These are phyloP conservation scores for Seriola quinqueradiata DNA, from an alignment of 2,113 vertebrate species.

Conservation along the genomic window DNA sequence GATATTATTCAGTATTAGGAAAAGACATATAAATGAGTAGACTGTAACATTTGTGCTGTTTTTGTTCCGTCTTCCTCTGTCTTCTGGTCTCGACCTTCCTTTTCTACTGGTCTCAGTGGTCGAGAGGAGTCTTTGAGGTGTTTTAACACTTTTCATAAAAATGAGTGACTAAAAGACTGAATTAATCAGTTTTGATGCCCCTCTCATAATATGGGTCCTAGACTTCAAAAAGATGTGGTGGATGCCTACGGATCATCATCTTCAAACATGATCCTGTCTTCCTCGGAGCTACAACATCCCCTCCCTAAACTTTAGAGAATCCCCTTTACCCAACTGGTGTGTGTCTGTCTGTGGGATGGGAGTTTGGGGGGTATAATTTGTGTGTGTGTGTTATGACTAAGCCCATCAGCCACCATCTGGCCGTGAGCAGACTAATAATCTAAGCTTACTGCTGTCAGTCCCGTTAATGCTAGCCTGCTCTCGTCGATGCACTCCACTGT, in stretches of 20 bases:
- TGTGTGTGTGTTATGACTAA: slow-evolving; percentile 76
- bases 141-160: slow-evolving; percentile 50
- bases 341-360: slow-evolving; percentile 37
- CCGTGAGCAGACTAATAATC: slow-evolving; percentile 85
- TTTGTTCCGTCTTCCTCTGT: background rate
- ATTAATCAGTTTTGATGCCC: slow-evolving; percentile 42
- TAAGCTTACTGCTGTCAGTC: slow-evolving; percentile 77
- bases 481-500: slow-evolving; percentile 43
- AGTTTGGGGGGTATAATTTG: slow-evolving; percentile 19
- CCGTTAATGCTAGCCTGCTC: slow-evolving; percentile 61
- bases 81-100: background rate
- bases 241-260: slow-evolving; percentile 61
- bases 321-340: slow-evolving; percentile 22
- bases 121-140: slow-evolving; percentile 5
- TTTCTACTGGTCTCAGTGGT: background rate
- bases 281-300: slow-evolving; percentile 48
- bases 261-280: slow-evolving; percentile 50
- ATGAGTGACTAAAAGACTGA: slow-evolving; percentile 45
- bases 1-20: slow-evolving; percentile 22
- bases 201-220: slow-evolving; percentile 17
- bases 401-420: slow-evolving; percentile 87
- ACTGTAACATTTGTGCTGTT: background rate
- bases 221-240: slow-evolving; percentile 60
- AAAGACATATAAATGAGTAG: background rate
- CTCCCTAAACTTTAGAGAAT: slow-evolving; percentile 46